phyloP scores from a whole-genome alignment of 1,140 invertebrate species.

The Papilio polyxenes region DNA sequence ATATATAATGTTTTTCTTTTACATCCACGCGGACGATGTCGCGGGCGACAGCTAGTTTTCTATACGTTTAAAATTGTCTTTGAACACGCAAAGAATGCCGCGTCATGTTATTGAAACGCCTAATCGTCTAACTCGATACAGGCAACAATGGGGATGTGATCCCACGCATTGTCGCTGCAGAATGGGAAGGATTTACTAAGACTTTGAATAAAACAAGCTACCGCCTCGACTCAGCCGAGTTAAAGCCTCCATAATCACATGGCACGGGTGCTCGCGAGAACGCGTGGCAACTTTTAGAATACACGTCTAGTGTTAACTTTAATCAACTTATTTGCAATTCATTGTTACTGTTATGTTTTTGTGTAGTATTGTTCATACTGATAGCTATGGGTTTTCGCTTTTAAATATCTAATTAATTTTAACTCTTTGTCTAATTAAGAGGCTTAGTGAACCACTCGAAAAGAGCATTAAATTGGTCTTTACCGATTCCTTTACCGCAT shows the following conservation, averaged over 20 bases:
- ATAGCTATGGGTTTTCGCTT: not conserved
- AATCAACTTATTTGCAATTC: constrained; percentile 48
- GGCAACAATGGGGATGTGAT: constrained; percentile 67
- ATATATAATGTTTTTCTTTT: not conserved
- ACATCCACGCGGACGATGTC: no score
- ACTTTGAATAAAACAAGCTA: constrained; percentile 70
- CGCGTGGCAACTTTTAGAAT: constrained; percentile 35
- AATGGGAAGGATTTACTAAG: constrained; percentile 71
- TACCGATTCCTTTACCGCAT: no score
- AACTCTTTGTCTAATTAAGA: not conserved
- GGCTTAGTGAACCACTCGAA: not conserved
- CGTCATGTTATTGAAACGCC: constrained; percentile 60
- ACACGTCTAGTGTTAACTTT: constrained; percentile 41
- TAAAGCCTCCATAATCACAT: constrained; percentile 69
- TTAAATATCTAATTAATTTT: not conserved
- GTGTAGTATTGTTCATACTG: not conserved
- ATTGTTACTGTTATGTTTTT: constrained; percentile 31
- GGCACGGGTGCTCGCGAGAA: constrained; percentile 47
- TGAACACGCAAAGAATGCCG: constrained; percentile 4
- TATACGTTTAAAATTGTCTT: not conserved
- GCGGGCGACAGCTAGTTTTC: not conserved
- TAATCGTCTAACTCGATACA: constrained; percentile 73
- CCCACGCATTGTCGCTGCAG: constrained; percentile 68
- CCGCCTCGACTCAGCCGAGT: constrained; percentile 57
- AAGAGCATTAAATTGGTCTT: no score